phyloP scores from a whole-genome alignment of 2,888 invertebrate genomes.

The Apotomis turbidana region DNA sequence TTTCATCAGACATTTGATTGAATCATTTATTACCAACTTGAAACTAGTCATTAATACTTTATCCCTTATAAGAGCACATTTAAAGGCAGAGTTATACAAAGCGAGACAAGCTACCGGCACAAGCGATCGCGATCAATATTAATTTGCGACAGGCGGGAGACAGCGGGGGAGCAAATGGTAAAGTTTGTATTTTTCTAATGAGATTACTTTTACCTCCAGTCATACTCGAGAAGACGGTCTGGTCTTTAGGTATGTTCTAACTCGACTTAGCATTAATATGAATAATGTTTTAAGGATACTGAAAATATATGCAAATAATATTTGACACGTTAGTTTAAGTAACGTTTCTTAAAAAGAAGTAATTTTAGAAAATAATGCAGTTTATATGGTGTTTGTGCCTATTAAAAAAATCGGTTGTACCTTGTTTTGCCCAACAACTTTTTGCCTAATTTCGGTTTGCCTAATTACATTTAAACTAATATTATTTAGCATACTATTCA shows the following conservation, averaged over 20 bases:
- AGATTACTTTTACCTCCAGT: constrained; percentile 45
- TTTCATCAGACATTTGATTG: constrained; percentile 2
- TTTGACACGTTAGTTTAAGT: no score
- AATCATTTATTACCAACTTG: constrained; percentile 18
- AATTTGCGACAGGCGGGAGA: constrained; percentile 44
- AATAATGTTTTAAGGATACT: no score
- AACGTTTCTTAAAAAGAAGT: no score
- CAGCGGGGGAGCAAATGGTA: constrained; percentile 49
- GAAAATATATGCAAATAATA: no score
- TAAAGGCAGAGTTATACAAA: constrained; percentile 26
- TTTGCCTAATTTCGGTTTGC: no score
- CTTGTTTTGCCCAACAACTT: no score
- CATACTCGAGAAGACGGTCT: constrained; percentile 12
- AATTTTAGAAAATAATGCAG: no score
- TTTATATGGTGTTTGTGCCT: no score
- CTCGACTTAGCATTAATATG: background rate
- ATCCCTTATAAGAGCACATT: constrained; percentile 21
- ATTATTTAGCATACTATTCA: no score
- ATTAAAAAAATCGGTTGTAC: no score
- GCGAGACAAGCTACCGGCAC: constrained; percentile 19
- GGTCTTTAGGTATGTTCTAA: background rate
- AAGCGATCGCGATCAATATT: constrained; percentile 49
- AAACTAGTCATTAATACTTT: constrained; percentile 16
- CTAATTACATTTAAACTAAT: no score
- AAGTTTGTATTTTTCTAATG: constrained; percentile 58